Evolutionary conservation across 2,797 vertebrate genomes (phyloP).

Genomic region (Trichosurus vulpecula): DNA sequence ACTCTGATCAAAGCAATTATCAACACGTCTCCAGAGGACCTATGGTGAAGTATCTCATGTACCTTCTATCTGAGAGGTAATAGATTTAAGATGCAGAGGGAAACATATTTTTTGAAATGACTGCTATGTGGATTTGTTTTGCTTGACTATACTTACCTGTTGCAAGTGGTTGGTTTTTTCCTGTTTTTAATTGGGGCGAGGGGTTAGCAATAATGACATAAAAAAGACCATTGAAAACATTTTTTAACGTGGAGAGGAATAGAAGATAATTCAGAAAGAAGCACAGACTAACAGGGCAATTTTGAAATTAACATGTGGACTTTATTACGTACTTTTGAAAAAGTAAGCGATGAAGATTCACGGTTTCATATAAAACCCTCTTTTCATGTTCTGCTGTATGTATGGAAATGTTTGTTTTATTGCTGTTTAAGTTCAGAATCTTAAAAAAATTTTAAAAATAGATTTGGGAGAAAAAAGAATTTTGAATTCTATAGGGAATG

Average conservation of each 20-base stretch:
- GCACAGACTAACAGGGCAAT: neutral
- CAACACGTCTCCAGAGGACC: neutral
- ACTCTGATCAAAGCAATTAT: neutral
- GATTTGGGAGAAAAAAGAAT: no score
- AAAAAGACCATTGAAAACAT: neutral
- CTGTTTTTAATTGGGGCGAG: neutral
- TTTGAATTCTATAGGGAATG: neutral
- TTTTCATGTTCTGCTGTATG: neutral
- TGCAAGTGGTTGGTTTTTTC: neutral
- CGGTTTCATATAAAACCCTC: neutral
- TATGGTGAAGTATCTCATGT: neutral
- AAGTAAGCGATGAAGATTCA: neutral
- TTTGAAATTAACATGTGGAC: neutral
- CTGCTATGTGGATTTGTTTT: neutral
- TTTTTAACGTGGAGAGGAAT: neutral
- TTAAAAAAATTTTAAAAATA: neutral
- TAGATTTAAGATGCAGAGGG: neutral
- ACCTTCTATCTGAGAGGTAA: neutral
- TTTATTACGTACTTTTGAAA: neutral
- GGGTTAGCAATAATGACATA: neutral
- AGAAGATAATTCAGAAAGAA: neutral
- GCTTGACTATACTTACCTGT: neutral
- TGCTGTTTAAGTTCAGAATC: neutral
- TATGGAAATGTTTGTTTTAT: neutral
- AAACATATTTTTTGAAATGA: neutral